These are phyloP conservation scores for Crocuta crocuta DNA, from an alignment of 2,113 vertebrate genomes.

Conservation along the genomic window DNA sequence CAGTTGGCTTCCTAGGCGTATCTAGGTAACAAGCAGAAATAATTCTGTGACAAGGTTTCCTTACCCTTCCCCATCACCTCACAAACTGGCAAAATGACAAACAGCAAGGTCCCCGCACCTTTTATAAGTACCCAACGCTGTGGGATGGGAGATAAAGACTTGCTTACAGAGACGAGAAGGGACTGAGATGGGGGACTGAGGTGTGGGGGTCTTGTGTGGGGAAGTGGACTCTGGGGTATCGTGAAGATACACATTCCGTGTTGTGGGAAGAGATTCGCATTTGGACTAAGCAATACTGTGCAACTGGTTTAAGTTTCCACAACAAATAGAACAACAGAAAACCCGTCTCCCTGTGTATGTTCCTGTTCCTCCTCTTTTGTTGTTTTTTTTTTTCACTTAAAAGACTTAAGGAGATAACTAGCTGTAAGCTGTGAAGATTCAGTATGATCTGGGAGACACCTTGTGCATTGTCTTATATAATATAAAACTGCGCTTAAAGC, in stretches of 20 bases:
- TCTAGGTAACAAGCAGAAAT: background rate
- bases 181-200: too few species aligned
- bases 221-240: rapidly evolving
- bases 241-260: background rate
- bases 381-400: background rate
- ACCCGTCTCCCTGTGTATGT: background rate
- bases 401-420: background rate
- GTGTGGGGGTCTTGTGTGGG: background rate
- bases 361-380: background rate
- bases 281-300: background rate
- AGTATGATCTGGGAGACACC: background rate
- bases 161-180: background rate
- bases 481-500: constrained; percentile 34
- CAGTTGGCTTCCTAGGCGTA: background rate
- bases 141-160: background rate
- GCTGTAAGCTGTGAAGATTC: background rate
- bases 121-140: background rate
- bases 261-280: constrained; percentile 15
- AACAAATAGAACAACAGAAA: constrained; percentile 42
- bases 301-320: constrained; percentile 13
- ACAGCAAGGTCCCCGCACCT: background rate
- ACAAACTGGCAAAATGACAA: background rate
- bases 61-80: background rate
- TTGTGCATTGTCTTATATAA: background rate
- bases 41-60: background rate